Base-by-base conservation (phyloP, 2,797 vertebrate species). In the Pachyuromys duprasi region DNA sequence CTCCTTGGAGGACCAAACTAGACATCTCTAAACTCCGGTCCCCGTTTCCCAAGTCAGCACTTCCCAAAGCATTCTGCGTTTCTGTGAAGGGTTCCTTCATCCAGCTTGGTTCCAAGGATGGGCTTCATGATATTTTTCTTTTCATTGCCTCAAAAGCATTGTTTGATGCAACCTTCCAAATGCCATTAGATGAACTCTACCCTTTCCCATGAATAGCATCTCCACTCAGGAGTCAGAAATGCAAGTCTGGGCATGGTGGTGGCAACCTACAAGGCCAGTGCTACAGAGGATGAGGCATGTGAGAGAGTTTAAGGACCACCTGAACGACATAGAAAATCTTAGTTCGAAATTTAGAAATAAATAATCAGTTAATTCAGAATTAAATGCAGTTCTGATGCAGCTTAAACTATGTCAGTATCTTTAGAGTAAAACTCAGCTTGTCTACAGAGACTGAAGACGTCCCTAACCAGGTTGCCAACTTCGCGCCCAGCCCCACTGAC, bases 201-300 rank as follows among this genome's bases (percentile, higher is more conserved):
- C 8, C 9, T 90, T 82, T 36, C n/a, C 70, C 33, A 87, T 1
- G 13, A 79, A 45, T 0, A 62, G 5, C 22, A 76, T n/a, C 53
- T 80, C 60, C 53, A 97, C n/a, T 53, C 24, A 65, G 53, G 57
- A 86, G 72, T 95, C 60, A 88, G 31, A 80, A 84, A 36, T 26
- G 13, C 63, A 81, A 72, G 53, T 65, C 67, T 72, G 1, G 39
- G 57, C 31, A 13, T 49, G 8, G 57, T 63, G 39, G 57, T 76
- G 20, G 1, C 57, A 8, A n/a, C 7, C 13, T 49, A 7, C 7
- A 49, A 60, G 33, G 20, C 20, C 60, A 89, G 20, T 15, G 22
- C 13, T 65, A 8, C 3, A 13, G 31, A 89, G 5, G 4, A 78
- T 49, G 70, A 60, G n/a, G 26, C 26, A 33, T 20, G 60, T 26